Percentiles rank a stretch among this genome's conserved stretches.
These are phyloP conservation scores for Brachionus sp. DNA, from an alignment of 1,140 invertebrate species.

Conservation along the genomic window DNA sequence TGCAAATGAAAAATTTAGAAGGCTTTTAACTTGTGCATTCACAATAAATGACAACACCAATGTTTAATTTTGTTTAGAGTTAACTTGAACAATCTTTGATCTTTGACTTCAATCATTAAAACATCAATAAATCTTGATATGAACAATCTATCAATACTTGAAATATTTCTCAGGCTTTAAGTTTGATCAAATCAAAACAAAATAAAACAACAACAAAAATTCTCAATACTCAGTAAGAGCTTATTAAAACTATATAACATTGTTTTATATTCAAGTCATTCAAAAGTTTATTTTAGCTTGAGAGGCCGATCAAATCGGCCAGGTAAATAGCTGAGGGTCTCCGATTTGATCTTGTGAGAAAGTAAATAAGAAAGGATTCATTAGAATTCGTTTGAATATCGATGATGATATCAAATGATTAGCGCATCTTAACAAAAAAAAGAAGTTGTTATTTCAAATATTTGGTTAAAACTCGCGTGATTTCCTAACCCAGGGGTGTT, in stretches of 20 bases:
- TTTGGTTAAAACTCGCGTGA: conserved; percentile 11
- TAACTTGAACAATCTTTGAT: neutral
- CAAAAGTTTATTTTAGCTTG: neutral
- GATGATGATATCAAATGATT: neutral
- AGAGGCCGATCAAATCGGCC: neutral
- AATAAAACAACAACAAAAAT: neutral
- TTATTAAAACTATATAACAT: neutral
- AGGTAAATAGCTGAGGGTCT: neutral
- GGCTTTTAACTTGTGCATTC: neutral
- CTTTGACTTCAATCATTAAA: neutral
- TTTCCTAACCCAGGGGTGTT: neutral
- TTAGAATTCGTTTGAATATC: neutral
- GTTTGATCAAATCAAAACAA: conserved; percentile 4
- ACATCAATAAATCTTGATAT: conserved; percentile 10
- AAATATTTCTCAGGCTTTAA: conserved; percentile 3
- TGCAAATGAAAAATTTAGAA: neutral
- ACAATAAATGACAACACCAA: neutral
- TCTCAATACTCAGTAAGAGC: neutral
- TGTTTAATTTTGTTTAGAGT: neutral
- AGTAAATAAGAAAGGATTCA: neutral
- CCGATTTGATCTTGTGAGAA: neutral
- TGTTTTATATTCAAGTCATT: neutral
- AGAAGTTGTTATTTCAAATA: conserved; percentile 1
- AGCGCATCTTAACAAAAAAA: neutral
- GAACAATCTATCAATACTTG: neutral